Evolutionary conservation across 2,113 vertebrate species (phyloP), one percentile per base, ranked within the genome.

Genomic region (Anthoscopus minutus): DNA sequence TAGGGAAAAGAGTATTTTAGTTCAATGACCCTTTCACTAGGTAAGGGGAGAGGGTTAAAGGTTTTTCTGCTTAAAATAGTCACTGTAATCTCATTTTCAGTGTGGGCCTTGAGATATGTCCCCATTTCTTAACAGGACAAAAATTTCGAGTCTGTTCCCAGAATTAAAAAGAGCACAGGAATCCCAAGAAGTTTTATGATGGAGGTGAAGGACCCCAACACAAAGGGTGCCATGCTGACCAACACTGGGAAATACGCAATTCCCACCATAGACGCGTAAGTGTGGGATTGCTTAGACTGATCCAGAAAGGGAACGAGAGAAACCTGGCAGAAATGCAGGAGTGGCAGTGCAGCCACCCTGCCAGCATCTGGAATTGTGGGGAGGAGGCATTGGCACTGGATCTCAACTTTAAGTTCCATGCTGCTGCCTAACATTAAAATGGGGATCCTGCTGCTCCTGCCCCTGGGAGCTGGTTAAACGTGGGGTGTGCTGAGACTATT

Each of bases 121-220:
- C 93, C 65, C 19, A 6, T 86, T 85, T 89, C 80, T 66, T 38
- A 83, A 94, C 96, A 99, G 98, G 99, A 99, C 96, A 99, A 99
- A 98, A 98, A 98, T 85, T 98, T 98, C 42, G 99, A 99, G 96
- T 98, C 98, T 53, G 98, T 98, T 72, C 98, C 98, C 89, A 98
- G 98, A 93, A 99, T 99, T 77, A 99, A 99, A 97, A 99, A 99
- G 95, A 99, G 99, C 96, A 99, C 99, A 22, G 99, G 99, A 40
- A 99, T 99, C 95, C 99, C 99, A 57, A 98, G 98, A 15, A 99
- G 99, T 96, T 99, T 99, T 93, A 99, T 99, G 99, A 98, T 99
- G 93, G 99, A 99, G 94, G 99, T 99, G 93, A 98, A 99, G 28
- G 99, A 99, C 91, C 99, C 99, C 51, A 99, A 97, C 81, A 99